Evolutionary conservation across 2,888 invertebrate species (phyloP).

Genomic region (Drosophila birchii): DNA sequence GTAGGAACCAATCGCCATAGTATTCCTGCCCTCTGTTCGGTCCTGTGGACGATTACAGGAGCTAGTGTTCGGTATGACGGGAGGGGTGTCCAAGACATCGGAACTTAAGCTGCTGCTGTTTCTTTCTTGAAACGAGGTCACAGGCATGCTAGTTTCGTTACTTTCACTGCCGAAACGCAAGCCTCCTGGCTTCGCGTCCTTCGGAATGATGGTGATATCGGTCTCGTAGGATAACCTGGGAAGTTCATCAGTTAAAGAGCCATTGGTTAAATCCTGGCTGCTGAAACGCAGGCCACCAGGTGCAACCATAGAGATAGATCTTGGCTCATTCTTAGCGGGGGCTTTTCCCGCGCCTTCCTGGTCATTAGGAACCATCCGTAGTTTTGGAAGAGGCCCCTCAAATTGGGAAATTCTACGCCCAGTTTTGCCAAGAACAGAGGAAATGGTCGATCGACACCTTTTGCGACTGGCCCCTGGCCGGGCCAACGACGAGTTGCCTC

Average conservation of each 20-base stretch:
- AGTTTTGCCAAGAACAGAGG: not conserved
- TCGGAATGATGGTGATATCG: not conserved
- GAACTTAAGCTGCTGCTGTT: not conserved
- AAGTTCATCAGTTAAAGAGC: not conserved
- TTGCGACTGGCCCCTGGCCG: not conserved
- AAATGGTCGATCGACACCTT: not conserved
- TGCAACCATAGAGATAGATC: not conserved
- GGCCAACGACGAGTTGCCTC: not conserved
- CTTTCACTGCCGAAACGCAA: not conserved
- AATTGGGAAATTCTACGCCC: not conserved
- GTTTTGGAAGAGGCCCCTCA: not conserved
- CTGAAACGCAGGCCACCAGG: not conserved
- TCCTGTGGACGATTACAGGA: not conserved
- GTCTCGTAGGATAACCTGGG: not conserved
- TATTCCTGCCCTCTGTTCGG: not conserved
- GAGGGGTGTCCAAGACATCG: too few relatives aligned
- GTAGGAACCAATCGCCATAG: not conserved
- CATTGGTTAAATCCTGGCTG: not conserved
- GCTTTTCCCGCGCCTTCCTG: not conserved
- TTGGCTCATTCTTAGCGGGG: not conserved
- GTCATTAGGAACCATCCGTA: not conserved
- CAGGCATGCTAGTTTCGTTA: rapidly evolving
- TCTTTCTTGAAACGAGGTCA: not conserved
- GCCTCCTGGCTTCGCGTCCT: not conserved
- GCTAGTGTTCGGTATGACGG: not conserved